Conservation (phyloP, 2,888 invertebrate species). For the Xylocampa areola region DNA sequence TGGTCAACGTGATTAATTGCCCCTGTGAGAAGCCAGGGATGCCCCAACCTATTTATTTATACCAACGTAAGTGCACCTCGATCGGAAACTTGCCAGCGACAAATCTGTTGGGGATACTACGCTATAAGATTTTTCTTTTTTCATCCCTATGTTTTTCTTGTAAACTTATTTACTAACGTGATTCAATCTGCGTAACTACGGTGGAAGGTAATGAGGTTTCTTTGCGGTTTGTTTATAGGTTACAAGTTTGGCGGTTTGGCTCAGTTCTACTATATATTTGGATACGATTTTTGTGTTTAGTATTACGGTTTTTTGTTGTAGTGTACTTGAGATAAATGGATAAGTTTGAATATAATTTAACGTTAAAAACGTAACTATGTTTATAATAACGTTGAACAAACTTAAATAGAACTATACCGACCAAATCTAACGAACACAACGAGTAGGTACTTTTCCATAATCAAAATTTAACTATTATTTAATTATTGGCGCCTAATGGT, state of each 20-base stretch:
- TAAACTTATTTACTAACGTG: conserved; percentile 53
- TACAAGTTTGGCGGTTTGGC: conserved; percentile 25
- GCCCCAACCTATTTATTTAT: conserved; percentile 77
- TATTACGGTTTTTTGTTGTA: no score
- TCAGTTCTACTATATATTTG: conserved; percentile 9
- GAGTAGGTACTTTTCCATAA: no score
- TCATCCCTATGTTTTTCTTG: conserved; percentile 56
- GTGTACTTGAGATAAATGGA: no score
- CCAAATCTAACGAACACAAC: no score
- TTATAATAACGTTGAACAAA: no score
- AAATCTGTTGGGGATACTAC: conserved; percentile 66
- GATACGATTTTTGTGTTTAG: no score
- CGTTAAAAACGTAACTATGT: no score
- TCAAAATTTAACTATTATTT: no score
- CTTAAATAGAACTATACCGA: no score
- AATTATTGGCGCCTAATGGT: no score
- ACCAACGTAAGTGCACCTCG: conserved; percentile 67
- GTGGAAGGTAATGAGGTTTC: conserved; percentile 56
- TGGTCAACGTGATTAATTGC: conserved; percentile 83
- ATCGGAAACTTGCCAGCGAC: conserved; percentile 67
- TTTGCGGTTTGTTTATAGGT: conserved; percentile 47
- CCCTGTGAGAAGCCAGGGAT: conserved; percentile 69
- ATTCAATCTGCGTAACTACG: conserved; percentile 57
- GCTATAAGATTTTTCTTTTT: conserved; percentile 60
- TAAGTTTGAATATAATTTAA: no score